phyloP scores from a whole-genome alignment of 2,797 vertebrate genomes.

The Rhinophrynus dorsalis region DNA sequence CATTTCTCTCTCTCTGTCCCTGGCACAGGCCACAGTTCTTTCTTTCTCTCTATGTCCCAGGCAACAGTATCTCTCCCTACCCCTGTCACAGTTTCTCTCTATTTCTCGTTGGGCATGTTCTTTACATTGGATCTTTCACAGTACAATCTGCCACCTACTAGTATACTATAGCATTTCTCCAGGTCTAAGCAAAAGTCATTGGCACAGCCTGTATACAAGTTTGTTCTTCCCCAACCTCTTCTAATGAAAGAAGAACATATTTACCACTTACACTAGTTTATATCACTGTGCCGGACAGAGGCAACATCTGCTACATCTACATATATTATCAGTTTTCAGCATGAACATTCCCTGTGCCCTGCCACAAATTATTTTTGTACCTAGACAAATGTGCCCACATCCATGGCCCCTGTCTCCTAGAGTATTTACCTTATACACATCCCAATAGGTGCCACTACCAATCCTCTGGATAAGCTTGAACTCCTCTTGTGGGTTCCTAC shows the following conservation, averaged over 20 bases:
- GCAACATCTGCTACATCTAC: too few relatives aligned
- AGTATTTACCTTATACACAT: conserved; percentile 91
- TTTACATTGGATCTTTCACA: not conserved
- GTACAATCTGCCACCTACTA: too few relatives aligned
- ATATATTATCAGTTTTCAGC: too few relatives aligned
- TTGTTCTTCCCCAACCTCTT: too few relatives aligned
- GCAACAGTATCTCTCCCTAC: not conserved
- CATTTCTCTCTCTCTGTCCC: not conserved
- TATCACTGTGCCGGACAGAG: too few relatives aligned
- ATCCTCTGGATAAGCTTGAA: conserved; percentile 98
- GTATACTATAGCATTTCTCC: not conserved
- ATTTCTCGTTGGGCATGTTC: not conserved
- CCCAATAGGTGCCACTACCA: conserved; percentile 97
- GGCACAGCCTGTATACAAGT: too few relatives aligned
- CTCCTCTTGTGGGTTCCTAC: conserved; percentile 96
- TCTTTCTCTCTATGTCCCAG: not conserved
- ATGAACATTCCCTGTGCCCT: too few relatives aligned
- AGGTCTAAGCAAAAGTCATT: not conserved
- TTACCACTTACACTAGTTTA: not conserved
- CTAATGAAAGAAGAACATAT: too few relatives aligned
- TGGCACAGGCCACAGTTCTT: not conserved
- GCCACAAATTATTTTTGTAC: too few relatives aligned
- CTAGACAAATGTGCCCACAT: too few relatives aligned
- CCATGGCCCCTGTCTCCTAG: too few relatives aligned
- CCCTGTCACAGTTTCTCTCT: not conserved